Evolutionary conservation across 2,797 vertebrate species (phyloP).

Genomic region (Rhinoraja longicauda): DNA sequence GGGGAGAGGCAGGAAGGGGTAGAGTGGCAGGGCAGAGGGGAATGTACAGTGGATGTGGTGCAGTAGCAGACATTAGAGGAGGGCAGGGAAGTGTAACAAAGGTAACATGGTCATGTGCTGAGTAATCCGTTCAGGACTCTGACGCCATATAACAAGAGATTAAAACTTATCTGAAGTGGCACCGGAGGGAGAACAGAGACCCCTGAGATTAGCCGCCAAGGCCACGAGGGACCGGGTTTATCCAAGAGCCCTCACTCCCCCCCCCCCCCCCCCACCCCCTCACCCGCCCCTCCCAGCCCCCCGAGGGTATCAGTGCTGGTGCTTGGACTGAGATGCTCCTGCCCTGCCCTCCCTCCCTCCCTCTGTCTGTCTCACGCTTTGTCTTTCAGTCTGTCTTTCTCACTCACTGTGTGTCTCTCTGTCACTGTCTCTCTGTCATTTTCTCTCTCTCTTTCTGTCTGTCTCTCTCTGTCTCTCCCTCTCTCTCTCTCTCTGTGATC

Average conservation of each 20-base stretch:
- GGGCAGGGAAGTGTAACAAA: background rate
- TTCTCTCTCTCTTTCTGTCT: too few relatives aligned
- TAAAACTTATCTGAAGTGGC: slow-evolving; percentile 3
- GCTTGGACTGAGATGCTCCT: too few relatives aligned
- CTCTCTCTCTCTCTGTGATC: too few relatives aligned
- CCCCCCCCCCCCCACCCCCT: too few relatives aligned
- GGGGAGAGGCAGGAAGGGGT: background rate
- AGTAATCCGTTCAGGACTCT: background rate
- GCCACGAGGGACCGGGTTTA: background rate
- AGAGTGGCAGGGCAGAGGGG: background rate
- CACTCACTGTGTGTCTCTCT: background rate
- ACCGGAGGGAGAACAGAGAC: background rate
- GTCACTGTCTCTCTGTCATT: too few relatives aligned
- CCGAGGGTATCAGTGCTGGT: too few relatives aligned
- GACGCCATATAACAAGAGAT: background rate
- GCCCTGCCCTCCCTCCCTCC: too few relatives aligned
- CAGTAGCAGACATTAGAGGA: background rate
- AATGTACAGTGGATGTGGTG: background rate
- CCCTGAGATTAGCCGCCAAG: background rate
- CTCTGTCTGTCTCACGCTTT: too few relatives aligned
- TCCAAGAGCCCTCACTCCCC: background rate
- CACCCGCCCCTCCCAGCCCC: too few relatives aligned
- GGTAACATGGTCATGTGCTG: background rate
- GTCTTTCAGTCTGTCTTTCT: background rate
- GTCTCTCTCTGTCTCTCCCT: too few relatives aligned